Evolutionary conservation across 2,888 invertebrate genomes (phyloP).

Genomic region (Rutpela maculata): DNA sequence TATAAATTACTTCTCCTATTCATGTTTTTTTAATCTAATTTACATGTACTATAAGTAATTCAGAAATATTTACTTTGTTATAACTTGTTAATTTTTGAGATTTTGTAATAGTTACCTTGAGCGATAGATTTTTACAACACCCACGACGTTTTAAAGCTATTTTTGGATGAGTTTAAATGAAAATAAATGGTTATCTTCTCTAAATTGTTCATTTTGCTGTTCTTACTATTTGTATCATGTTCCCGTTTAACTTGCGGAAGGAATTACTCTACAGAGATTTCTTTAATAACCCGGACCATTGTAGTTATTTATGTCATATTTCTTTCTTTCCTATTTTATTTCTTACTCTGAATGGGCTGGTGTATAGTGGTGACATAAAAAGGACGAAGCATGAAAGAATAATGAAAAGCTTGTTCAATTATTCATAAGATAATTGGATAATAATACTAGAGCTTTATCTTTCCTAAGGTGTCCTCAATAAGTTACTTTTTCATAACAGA

Average conservation of each 20-base stretch:
- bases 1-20: too few species aligned
- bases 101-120: too few species aligned
- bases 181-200: neutral
- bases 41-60: too few species aligned
- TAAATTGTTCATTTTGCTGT: neutral
- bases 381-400: neutral
- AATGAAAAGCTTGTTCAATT: neutral
- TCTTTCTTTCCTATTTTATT: conserved; percentile 8
- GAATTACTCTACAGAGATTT: conserved; percentile 2
- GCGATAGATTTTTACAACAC: too few species aligned
- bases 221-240: neutral
- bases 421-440: neutral
- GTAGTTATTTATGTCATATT: conserved; percentile 7
- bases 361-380: neutral
- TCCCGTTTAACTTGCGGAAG: neutral
- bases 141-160: too few species aligned
- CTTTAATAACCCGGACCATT: neutral
- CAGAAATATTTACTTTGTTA: too few species aligned
- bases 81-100: too few species aligned
- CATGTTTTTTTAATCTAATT: too few species aligned
- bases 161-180: neutral
- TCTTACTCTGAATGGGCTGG: neutral
- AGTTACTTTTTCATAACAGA: neutral
- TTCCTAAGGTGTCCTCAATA: neutral
- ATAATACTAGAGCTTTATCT: neutral